Base-by-base conservation (phyloP, 2,797 vertebrate genomes). In the Chaetophractus vellerosus region DNA sequence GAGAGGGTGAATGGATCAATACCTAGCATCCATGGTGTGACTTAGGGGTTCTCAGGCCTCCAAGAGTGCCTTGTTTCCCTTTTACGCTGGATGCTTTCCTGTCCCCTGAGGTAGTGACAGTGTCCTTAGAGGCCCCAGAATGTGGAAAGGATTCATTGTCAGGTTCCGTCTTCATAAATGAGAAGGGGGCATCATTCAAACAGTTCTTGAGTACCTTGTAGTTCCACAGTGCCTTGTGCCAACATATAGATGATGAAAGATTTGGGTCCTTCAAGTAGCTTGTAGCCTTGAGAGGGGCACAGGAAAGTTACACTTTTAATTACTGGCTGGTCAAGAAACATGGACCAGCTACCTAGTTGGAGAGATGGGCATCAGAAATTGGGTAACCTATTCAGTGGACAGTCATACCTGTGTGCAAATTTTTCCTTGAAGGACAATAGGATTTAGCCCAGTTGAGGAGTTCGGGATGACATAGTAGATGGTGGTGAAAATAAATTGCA, bases 401-500 rank as follows among this genome's bases (percentile, higher is more conserved):
- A 33, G 41, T 63, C 33, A 31, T 74, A 79, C 45, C n/a, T 81
- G n/a, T 87, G n/a, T 87, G 41, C 48, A 76, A 5, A 57, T 18
- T 80, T 92, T 64, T 38, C 74, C 59, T 41, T 82, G 45, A 93
- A 64, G 33, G 28, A n/a, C 36, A 38, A 23, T 86, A 55, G 68
- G 6, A 69, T 75, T 63, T 79, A 83, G 33, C 9, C n/a, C 57
- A 78, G 28, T 55, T 82, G 64, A 86, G 84, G 33, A 12, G 59
- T 83, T 78, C 93, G 19, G 21, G 31, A 41, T 78, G 33, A 81
- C 57, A 64, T 36, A 88, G 33, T 72, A n/a, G 16, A 41, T 74
- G 16, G 55, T 85, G 26, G 31, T 14, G 23, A 88, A 88, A 95
- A 78, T 74, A 45, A 92, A 50, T 78, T 68, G 28, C 52, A 55